Conservation (phyloP, 1,140 invertebrate species). For the Centruroides sculpturatus region DNA sequence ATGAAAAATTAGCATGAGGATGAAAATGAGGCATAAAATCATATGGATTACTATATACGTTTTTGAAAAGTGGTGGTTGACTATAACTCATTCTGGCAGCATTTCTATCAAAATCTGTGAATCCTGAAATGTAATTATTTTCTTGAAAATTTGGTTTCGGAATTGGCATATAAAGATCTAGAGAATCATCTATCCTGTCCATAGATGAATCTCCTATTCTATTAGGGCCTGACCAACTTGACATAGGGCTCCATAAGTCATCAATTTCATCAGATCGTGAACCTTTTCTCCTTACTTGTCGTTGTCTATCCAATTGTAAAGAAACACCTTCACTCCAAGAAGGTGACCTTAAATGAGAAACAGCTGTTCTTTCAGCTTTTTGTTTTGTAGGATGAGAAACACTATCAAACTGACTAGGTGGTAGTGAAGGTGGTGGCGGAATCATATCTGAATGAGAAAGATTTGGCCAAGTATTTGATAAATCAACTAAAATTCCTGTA, state of each 20-base stretch:
- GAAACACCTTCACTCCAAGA: conserved; percentile 12
- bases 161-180: no score
- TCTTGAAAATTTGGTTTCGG: no score
- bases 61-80: no score
- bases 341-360: conserved; percentile 6
- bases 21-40: no score
- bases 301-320: conserved; percentile 1
- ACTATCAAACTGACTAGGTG: neutral
- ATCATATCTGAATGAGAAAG: neutral
- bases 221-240: no score
- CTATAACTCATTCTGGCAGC: no score
- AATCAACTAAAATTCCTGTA: conserved; percentile 13
- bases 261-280: conserved; percentile 8
- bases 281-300: neutral
- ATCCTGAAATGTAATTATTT: no score
- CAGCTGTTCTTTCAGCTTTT: neutral
- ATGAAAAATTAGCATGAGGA: no score
- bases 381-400: neutral
- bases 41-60: no score
- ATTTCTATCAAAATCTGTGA: no score
- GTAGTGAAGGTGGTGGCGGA: neutral
- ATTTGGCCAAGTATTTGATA: conserved; percentile 14
- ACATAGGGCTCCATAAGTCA: neutral
- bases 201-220: no score
- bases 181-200: no score